phyloP scores from a whole-genome alignment of 2,888 invertebrate species.

The Spialia ferax region DNA sequence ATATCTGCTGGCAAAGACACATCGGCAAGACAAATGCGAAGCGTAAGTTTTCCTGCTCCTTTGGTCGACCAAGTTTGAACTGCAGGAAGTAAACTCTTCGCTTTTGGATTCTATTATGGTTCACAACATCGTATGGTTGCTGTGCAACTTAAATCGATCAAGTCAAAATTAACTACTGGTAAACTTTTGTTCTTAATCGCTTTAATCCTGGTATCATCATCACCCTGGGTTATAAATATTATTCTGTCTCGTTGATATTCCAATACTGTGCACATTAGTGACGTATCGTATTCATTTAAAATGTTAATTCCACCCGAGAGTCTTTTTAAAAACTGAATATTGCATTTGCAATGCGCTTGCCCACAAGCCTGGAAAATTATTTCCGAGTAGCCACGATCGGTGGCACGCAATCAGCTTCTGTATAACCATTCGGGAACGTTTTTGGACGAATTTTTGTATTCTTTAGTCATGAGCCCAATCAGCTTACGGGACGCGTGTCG shows the following conservation, averaged over 20 bases:
- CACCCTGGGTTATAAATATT: background rate
- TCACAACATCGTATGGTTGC: background rate
- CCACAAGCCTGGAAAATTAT: constrained; percentile 21
- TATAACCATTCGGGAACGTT: background rate
- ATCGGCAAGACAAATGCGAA: constrained; percentile 70
- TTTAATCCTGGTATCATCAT: background rate
- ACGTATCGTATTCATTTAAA: constrained; percentile 18
- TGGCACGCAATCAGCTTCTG: constrained; percentile 21
- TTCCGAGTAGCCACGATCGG: constrained; percentile 24
- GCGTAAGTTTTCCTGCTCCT: constrained; percentile 51
- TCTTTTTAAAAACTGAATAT: constrained; percentile 18
- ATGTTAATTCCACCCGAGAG: constrained; percentile 7
- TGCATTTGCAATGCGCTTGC: constrained; percentile 4
- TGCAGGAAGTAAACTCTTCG: constrained; percentile 27
- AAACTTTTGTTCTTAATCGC: too few relatives aligned
- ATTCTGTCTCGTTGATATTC: background rate
- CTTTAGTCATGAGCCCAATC: constrained; percentile 56
- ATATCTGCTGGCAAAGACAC: constrained; percentile 62
- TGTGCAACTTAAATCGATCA: constrained; percentile 8
- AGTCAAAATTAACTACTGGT: too few relatives aligned
- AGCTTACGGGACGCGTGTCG: constrained; percentile 56
- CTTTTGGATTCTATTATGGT: constrained; percentile 5
- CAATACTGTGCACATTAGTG: background rate
- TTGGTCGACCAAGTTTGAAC: background rate
- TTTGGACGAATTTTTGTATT: constrained; percentile 40